phyloP scores from a whole-genome alignment of 2,888 invertebrate species.

The Saturnia japonica region DNA sequence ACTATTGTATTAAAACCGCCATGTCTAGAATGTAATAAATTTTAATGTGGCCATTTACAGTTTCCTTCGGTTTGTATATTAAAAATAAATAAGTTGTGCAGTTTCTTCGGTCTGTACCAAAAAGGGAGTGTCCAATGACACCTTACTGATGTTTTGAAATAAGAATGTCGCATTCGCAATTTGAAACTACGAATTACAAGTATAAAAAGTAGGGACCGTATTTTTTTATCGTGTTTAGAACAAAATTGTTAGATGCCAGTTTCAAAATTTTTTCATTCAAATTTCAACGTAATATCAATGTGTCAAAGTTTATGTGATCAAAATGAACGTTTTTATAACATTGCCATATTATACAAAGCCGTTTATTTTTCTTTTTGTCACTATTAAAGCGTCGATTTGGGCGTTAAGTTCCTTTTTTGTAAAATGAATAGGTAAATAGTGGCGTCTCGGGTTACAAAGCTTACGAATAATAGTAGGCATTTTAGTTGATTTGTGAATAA shows the following conservation, averaged over 20 bases:
- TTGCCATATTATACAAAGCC: conserved; percentile 74
- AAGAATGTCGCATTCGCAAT: conserved; percentile 80
- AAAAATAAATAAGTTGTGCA: conserved; percentile 24
- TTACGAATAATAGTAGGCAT: conserved; percentile 60
- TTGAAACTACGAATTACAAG: conserved; percentile 80
- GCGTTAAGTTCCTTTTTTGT: conserved; percentile 79
- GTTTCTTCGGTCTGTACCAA: conserved; percentile 50
- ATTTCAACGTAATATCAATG: conserved; percentile 33
- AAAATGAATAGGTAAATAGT: conserved; percentile 82
- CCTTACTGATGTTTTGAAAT: conserved; percentile 81
- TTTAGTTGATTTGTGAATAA: conserved; percentile 29
- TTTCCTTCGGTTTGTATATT: neutral
- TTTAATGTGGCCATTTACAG: neutral
- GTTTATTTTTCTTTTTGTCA: conserved; percentile 80
- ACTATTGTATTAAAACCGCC: neutral
- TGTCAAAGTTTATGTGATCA: conserved; percentile 17
- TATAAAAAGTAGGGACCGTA: conserved; percentile 73
- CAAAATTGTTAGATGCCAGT: conserved; percentile 27
- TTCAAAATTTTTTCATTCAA: conserved; percentile 16
- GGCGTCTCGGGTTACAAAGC: conserved; percentile 70
- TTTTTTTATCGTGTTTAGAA: conserved; percentile 58
- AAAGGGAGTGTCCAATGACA: conserved; percentile 79
- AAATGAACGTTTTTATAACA: conserved; percentile 26
- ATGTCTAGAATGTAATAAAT: neutral
- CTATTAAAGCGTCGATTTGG: conserved; percentile 79